phyloP scores from a whole-genome alignment of 2,113 vertebrate species.

The Excalfactoria chinensis region DNA sequence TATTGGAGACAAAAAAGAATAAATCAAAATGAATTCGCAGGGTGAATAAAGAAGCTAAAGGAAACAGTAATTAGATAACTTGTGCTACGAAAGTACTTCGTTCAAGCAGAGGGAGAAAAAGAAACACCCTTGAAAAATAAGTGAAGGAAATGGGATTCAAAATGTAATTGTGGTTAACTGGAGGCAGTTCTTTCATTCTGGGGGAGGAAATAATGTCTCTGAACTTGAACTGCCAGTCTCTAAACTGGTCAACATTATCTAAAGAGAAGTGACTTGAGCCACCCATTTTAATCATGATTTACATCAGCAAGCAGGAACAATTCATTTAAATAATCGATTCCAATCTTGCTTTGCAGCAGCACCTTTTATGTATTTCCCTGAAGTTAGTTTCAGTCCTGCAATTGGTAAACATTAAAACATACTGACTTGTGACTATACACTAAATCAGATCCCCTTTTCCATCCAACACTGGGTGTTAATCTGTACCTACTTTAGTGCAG shows the following conservation, averaged over 20 bases:
- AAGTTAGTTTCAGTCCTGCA: constrained; percentile 46
- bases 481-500: neutral
- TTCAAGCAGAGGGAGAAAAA: neutral
- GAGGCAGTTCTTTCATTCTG: neutral
- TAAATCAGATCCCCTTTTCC: constrained; percentile 13
- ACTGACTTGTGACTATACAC: constrained; percentile 16
- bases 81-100: neutral
- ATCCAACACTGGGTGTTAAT: neutral
- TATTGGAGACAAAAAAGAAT: neutral
- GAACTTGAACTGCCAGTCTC: neutral
- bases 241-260: constrained; percentile 1
- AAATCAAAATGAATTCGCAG: fast-evolving
- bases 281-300: constrained; percentile 42
- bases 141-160: neutral
- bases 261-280: constrained; percentile 55
- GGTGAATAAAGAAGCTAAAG: neutral
- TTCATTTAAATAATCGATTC: constrained; percentile 69
- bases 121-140: neutral
- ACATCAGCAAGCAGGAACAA: constrained; percentile 64
- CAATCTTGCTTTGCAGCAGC: constrained; percentile 60
- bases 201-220: neutral
- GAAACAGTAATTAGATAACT: neutral
- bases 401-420: constrained; percentile 42
- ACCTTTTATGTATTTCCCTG: constrained; percentile 47
- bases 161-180: neutral